A percentile compares a stretch with the other conserved stretches of the same genome.
Conservation (phyloP, 37 sponge, comb jelly and placozoan genomes). For the Agelas oroides region DNA sequence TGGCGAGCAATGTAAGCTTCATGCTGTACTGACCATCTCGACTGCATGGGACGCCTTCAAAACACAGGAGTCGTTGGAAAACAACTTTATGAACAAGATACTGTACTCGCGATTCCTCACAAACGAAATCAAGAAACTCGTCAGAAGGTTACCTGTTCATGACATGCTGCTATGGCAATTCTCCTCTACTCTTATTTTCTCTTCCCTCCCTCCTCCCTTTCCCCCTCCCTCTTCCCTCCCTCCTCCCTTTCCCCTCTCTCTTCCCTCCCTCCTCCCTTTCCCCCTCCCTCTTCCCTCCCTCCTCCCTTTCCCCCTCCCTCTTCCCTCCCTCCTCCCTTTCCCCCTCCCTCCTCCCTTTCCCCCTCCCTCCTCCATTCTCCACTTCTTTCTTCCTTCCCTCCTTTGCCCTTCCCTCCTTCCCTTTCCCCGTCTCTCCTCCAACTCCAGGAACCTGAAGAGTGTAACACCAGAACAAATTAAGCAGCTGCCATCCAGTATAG, state of each 20-base stretch:
- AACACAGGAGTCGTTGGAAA: constrained; percentile 29
- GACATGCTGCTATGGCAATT: not conserved
- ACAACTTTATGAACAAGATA: constrained; percentile 27
- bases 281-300: not conserved
- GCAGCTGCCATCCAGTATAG: too few species aligned
- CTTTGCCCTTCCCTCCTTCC: too few species aligned
- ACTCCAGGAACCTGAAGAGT: too few species aligned
- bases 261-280: not conserved
- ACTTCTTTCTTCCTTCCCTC: too few species aligned
- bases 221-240: too few species aligned
- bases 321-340: too few species aligned
- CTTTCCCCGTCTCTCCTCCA: too few species aligned
- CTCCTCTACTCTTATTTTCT: not conserved
- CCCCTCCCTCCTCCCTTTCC: too few species aligned
- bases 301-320: too few species aligned
- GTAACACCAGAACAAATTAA: too few species aligned
- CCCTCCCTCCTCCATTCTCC: too few species aligned
- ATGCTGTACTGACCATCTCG: constrained; percentile 49
- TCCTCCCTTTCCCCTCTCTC: too few species aligned
- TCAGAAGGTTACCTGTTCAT: constrained; percentile 29
- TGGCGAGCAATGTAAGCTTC: constrained; percentile 33
- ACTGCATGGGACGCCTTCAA: constrained; percentile 43
- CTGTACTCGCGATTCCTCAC: constrained; percentile 46
- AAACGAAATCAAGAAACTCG: constrained; percentile 11
- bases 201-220: not conserved